Base-by-base conservation (phyloP, 1,140 invertebrate genomes). In the Lysiphlebus fabarum region DNA sequence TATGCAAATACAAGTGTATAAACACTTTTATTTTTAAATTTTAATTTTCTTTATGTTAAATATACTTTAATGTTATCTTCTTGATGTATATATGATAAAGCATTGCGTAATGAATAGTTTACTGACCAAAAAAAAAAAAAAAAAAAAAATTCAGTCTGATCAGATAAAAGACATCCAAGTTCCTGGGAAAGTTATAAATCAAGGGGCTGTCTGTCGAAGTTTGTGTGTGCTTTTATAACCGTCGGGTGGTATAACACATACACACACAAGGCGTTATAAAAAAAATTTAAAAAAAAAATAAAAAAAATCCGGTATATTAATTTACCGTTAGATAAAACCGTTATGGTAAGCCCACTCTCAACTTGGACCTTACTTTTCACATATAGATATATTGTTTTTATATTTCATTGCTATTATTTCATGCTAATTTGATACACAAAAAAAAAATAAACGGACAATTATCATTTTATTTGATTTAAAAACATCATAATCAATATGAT, bases 41-140 rank as follows among this genome's bases (percentile, higher is more conserved):
- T 26, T 26, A 26, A 1, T 26, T 26, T 26, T 26, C 17, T 26
- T 26, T 26, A 26, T 26, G 17, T 1, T 26, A 2, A 4, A 26
- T 26, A 26, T 1, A 2, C 48, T 64, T 67, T 59, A 66, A 59
- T 63, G 60, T 69, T 70, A 66, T 68, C 70, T 70, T 62, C 65
- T 65, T 40, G 67, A 60, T 63, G 58, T 54, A 51, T n/a, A n/a
- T n/a, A n/a, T 68, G 67, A 72, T 72, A 71, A 71, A 72, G 65
- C 60, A 67, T 69, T 70, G 69, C 65, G 66, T 67, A 69, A 71
- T 61, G 64, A 62, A 70, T 68, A 65, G 60, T 67, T 63, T 58
- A 43, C 50, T 62, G 58, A 61, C 67, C 67, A 68, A 70, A 68
- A 68, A 69, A 68, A n/a, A n/a, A n/a, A n/a, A n/a, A n/a, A n/a